phyloP scores from a whole-genome alignment of 2,797 vertebrate genomes.

The Toxotes lorentzi region DNA sequence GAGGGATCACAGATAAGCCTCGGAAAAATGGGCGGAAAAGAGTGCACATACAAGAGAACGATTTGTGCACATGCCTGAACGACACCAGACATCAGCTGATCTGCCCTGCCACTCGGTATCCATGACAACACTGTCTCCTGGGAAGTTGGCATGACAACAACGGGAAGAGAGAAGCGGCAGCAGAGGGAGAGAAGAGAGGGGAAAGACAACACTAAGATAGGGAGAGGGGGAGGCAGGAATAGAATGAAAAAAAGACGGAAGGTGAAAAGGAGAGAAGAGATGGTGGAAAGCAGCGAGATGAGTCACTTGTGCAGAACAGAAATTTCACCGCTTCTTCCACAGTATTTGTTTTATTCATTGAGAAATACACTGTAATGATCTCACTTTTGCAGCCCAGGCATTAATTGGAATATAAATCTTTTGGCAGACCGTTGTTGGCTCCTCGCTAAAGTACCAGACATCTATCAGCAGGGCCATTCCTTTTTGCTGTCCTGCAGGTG shows the following conservation, averaged over 20 bases:
- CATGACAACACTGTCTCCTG: slow-evolving; percentile 93
- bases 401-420: slow-evolving; percentile 58
- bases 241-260: slow-evolving; percentile 29
- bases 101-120: slow-evolving; percentile 85
- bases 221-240: slow-evolving; percentile 37
- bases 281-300: not conserved
- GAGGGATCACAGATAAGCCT: slow-evolving; percentile 42
- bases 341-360: slow-evolving; percentile 3
- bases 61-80: slow-evolving; percentile 80
- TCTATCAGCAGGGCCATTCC: slow-evolving; percentile 38
- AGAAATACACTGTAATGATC: not conserved
- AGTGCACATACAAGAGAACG: slow-evolving; percentile 60
- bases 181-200: slow-evolving; percentile 26
- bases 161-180: slow-evolving; percentile 64
- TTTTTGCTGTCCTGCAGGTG: slow-evolving; percentile 38
- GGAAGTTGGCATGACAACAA: slow-evolving; percentile 88
- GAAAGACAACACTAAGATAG: slow-evolving; percentile 45
- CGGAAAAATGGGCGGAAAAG: slow-evolving; percentile 42
- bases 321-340: not conserved
- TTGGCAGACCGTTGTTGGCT: slow-evolving; percentile 33
- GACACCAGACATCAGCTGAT: slow-evolving; percentile 92
- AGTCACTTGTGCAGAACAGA: slow-evolving; percentile 22
- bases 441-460: slow-evolving; percentile 35
- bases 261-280: slow-evolving; percentile 14
- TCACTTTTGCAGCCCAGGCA: slow-evolving; percentile 29